Percentiles rank a stretch among this genome's conserved stretches.
Evolutionary conservation across 2,113 vertebrate species (phyloP).

Genomic region (Spea bombifrons): DNA sequence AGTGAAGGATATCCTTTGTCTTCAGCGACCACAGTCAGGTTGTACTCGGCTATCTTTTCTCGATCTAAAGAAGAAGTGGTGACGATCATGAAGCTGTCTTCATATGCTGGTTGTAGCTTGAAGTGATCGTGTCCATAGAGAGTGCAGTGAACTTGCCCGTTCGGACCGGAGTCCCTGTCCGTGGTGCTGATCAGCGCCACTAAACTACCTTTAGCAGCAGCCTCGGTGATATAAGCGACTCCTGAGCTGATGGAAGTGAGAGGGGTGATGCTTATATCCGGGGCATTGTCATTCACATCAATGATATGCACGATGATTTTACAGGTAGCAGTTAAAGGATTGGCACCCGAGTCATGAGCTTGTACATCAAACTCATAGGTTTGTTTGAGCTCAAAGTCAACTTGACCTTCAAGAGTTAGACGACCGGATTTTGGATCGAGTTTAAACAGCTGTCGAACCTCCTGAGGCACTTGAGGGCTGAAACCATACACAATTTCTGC

Average conservation of each 20-base stretch:
- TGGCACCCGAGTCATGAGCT: constrained; percentile 81
- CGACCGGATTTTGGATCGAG: constrained; percentile 81
- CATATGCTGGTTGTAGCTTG: constrained; percentile 82
- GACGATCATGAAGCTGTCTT: constrained; percentile 89
- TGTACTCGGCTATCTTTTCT: constrained; percentile 85
- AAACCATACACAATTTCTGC: constrained; percentile 87
- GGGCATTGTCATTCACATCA: constrained; percentile 92
- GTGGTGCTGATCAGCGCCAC: constrained; percentile 89
- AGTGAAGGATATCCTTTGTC: constrained; percentile 82
- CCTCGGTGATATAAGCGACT: constrained; percentile 68
- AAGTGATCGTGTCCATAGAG: constrained; percentile 88
- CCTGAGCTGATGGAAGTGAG: constrained; percentile 69
- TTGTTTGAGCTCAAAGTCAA: constrained; percentile 86
- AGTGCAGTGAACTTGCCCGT: constrained; percentile 86
- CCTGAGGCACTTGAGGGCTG: constrained; percentile 78
- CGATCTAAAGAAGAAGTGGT: constrained; percentile 79
- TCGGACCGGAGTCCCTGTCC: constrained; percentile 84
- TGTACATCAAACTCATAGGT: constrained; percentile 88
- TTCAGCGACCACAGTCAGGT: constrained; percentile 88
- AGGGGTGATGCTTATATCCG: constrained; percentile 84
- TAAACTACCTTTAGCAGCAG: constrained; percentile 80
- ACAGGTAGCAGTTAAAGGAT: constrained; percentile 80
- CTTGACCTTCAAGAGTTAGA: constrained; percentile 73
- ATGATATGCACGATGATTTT: constrained; percentile 85
- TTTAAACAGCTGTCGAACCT: constrained; percentile 83